A percentile compares a stretch with the other conserved stretches of the same genome.
Conservation (phyloP, 2,888 invertebrate species). For the Cantharis flavilabris region DNA sequence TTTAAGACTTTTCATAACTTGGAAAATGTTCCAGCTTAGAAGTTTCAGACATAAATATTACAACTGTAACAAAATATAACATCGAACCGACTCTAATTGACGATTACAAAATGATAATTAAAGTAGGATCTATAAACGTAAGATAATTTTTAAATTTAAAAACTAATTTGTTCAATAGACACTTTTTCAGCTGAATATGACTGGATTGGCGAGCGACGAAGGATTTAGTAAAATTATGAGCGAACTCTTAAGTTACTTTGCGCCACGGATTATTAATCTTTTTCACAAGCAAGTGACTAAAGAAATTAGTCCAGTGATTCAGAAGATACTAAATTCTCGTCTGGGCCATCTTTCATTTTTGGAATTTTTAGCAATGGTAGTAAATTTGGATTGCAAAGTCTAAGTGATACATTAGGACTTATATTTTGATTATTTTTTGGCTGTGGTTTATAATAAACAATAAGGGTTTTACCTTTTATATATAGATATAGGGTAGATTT, state of each 20-base stretch:
- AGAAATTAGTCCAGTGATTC: slow-evolving; percentile 13
- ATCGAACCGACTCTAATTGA: slow-evolving; percentile 5
- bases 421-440: neutral
- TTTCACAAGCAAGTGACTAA: neutral
- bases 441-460: neutral
- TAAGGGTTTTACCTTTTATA: neutral
- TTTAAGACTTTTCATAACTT: neutral
- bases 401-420: neutral
- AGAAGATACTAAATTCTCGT: slow-evolving; percentile 4
- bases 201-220: slow-evolving; percentile 8
- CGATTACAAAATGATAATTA: neutral
- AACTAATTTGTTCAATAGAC: neutral
- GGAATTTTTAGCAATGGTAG: neutral
- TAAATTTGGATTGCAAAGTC: neutral
- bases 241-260: neutral
- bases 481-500: neutral
- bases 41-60: neutral
- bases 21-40: neutral
- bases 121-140: neutral
- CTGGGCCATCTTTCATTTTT: neutral
- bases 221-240: slow-evolving; percentile 7
- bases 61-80: neutral
- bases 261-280: neutral
- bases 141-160: neutral
- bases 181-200: neutral